These are phyloP conservation scores for Moxostoma hubbsi DNA, from an alignment of 2,797 vertebrate species.

Conservation along the genomic window DNA sequence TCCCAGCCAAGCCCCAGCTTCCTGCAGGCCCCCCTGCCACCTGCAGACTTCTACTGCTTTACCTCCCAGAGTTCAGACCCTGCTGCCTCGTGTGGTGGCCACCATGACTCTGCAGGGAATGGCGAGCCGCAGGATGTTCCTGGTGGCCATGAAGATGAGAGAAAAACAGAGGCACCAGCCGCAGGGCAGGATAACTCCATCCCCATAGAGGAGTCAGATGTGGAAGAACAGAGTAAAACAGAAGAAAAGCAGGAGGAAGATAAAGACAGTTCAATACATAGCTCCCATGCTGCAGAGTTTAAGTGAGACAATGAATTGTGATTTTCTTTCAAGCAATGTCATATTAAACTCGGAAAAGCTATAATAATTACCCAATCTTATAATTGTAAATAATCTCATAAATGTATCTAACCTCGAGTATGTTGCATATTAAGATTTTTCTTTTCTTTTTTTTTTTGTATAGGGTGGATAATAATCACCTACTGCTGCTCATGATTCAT, in stretches of 20 bases:
- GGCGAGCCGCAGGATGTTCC: conserved; percentile 88
- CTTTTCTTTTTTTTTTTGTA: conserved; percentile 41
- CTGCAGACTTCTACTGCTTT: conserved; percentile 91
- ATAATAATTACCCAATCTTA: too few relatives aligned
- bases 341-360: neutral
- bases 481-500: conserved; percentile 96
- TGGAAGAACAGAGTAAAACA: conserved; percentile 42
- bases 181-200: conserved; percentile 67
- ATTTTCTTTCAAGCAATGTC: neutral
- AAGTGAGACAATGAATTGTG: conserved; percentile 76
- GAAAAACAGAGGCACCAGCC: conserved; percentile 69
- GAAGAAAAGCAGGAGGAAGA: conserved; percentile 72
- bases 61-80: conserved; percentile 89
- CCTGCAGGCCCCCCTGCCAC: conserved; percentile 80
- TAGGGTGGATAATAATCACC: conserved; percentile 98
- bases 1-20: conserved; percentile 58
- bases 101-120: conserved; percentile 94
- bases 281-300: conserved; percentile 90
- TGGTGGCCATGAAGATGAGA: conserved; percentile 86
- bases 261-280: conserved; percentile 75
- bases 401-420: neutral
- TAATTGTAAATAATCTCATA: too few relatives aligned
- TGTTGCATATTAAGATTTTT: neutral
- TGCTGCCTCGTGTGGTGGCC: conserved; percentile 88
- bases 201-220: conserved; percentile 49